Base-by-base conservation (phyloP, 2,888 invertebrate species). In the Heteropelma amictum region DNA sequence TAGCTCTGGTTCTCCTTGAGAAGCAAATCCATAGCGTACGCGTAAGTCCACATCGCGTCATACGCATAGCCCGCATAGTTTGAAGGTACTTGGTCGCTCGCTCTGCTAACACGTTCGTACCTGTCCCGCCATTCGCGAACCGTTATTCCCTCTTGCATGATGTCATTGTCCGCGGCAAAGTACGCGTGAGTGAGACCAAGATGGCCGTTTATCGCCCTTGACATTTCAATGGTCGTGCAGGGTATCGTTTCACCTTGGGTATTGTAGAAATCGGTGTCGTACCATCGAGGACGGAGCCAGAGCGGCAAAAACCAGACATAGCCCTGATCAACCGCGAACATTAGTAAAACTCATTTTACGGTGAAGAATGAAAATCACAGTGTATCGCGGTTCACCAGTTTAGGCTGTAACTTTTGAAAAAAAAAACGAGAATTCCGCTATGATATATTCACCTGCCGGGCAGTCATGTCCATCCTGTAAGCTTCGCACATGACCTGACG, bases 241-340 rank as follows among this genome's bases (percentile, higher is more conserved):
- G 91, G 91, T 10, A 93, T 90, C 19, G 82, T 86, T 78, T 91
- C 91, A 45, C 89, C 81, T 12, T 81, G 63, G 1, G 64, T 8
- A 76, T 91, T 91, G 80, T 90, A 90, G 21, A 86, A 87, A 74
- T 92, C 91, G 0, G 93, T 93, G 78, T 93, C 89, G 83, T 91
- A 92, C 93, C 94, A 94, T 76, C 91, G 89, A 1, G 90, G 86
- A 5, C 92, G 90, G 17, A 95, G 90, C 93, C 95, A 94, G 33
- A 92, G 91, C 0, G 97, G 96, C 68, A 97, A 90, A 85, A 97
- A 95, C 97, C 97, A 97, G 1, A 95, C 94, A 87, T 94, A 95
- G 38, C 95, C 95, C 79, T 94, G 89, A 10, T 45, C 28, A 21
- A 61, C 53, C n/a, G 26, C 42, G 42, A 53, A 35, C 21, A 21